Conservation (phyloP, 2,797 vertebrate genomes). For the Cossypha polioptera region DNA sequence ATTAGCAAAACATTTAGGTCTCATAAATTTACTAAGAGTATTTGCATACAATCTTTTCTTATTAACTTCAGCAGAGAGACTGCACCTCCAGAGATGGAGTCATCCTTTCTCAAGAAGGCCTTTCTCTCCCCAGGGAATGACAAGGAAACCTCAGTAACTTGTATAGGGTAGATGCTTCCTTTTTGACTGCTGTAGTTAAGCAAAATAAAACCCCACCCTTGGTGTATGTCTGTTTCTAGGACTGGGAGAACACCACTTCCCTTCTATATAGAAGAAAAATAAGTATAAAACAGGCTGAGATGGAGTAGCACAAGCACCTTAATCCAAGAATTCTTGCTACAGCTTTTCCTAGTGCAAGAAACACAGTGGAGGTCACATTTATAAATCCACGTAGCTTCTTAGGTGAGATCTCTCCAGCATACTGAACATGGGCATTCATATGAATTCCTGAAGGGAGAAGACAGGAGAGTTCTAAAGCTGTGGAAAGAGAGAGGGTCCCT, state of each 20-base stretch:
- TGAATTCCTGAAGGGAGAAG: constrained; percentile 16
- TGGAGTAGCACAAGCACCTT: constrained; percentile 71
- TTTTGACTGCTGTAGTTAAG: neutral
- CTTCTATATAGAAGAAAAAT: neutral
- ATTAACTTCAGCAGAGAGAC: neutral
- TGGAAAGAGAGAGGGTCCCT: neutral
- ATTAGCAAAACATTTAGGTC: neutral
- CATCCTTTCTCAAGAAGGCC: neutral
- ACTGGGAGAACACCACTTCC: neutral
- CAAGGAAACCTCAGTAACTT: neutral
- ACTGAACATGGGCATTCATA: constrained; percentile 82
- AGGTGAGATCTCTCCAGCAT: constrained; percentile 89
- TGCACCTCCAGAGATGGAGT: neutral
- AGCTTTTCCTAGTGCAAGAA: constrained; percentile 85
- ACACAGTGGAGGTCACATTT: constrained; percentile 81
- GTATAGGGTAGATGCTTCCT: neutral
- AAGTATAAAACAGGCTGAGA: neutral
- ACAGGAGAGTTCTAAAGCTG: neutral
- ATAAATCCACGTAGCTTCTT: constrained; percentile 86
- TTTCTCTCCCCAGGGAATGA: neutral
- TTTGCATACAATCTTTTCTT: neutral
- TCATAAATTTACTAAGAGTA: neutral
- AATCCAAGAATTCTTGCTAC: constrained; percentile 88
- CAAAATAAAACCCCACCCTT: neutral
- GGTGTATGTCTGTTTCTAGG: neutral